phyloP scores from a whole-genome alignment of 2,113 vertebrate species.

The Pseudorasbora parva region DNA sequence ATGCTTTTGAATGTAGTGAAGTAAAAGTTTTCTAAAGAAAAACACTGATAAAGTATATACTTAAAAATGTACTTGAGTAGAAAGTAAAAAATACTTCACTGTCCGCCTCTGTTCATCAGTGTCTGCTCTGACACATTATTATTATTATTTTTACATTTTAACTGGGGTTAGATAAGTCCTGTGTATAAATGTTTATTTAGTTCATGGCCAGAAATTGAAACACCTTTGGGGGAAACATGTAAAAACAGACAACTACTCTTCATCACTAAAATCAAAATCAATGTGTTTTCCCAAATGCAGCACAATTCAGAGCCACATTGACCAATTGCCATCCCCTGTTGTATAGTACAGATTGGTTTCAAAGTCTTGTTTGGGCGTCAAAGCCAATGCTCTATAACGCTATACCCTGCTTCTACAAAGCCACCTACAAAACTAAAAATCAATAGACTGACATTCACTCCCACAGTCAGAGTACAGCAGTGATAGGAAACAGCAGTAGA shows the following conservation, averaged over 20 bases:
- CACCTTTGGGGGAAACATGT: not conserved
- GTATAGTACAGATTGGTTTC: not conserved
- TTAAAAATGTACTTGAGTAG: too few relatives aligned
- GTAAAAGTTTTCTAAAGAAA: too few relatives aligned
- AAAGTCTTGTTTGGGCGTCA: not conserved
- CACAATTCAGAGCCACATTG: not conserved
- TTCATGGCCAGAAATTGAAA: not conserved
- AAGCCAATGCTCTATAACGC: not conserved
- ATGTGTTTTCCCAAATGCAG: not conserved
- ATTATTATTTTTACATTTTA: too few relatives aligned
- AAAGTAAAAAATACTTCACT: too few relatives aligned
- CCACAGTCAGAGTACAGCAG: not conserved
- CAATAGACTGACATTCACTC: conserved; percentile 41
- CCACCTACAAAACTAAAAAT: conserved; percentile 30
- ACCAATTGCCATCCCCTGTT: not conserved
- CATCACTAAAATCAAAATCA: not conserved
- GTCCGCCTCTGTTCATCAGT: too few relatives aligned
- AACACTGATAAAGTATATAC: too few relatives aligned
- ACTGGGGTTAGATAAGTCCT: too few relatives aligned
- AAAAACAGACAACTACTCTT: not conserved
- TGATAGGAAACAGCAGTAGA: conserved; percentile 16
- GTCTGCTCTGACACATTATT: too few relatives aligned
- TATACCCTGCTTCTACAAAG: conserved; percentile 14
- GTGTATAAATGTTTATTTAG: not conserved
- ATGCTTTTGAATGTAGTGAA: too few relatives aligned